Evolutionary conservation across 2,113 vertebrate genomes (phyloP).

Genomic region (Burhinus oedicnemus): DNA sequence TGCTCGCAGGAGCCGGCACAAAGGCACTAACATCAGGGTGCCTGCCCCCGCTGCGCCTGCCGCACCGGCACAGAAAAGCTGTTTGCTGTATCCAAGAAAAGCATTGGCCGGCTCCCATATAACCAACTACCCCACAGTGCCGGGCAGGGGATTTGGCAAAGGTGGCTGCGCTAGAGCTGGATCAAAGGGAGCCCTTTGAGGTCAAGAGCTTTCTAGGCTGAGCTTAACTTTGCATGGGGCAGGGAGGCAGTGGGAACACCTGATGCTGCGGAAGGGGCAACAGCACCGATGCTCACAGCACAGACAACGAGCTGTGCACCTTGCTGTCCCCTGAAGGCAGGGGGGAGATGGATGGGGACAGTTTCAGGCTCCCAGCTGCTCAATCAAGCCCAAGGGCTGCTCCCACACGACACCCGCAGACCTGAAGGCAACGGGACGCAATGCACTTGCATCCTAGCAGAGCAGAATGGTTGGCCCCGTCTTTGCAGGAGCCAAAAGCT

Average conservation of each 20-base stretch:
- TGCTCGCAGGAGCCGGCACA: not conserved
- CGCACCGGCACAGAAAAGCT: not conserved
- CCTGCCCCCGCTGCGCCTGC: not conserved
- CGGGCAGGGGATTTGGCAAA: not conserved
- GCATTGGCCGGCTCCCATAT: not conserved
- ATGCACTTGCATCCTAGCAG: not conserved
- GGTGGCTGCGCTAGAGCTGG: not conserved
- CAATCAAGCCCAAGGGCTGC: not conserved
- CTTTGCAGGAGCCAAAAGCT: not conserved
- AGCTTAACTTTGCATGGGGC: not conserved
- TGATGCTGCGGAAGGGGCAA: rapidly evolving
- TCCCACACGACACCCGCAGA: not conserved
- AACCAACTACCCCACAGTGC: not conserved
- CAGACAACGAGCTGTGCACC: rapidly evolving
- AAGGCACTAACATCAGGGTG: not conserved
- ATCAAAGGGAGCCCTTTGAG: not conserved
- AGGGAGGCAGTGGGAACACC: not conserved
- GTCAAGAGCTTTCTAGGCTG: not conserved
- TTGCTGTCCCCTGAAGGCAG: not conserved
- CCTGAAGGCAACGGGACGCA: not conserved
- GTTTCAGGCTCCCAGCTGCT: not conserved
- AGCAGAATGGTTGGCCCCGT: not conserved
- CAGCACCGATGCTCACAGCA: not conserved
- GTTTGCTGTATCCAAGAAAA: not conserved
- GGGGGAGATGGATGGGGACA: rapidly evolving